Percentiles rank a stretch among this genome's conserved stretches.
Evolutionary conservation across 2,113 vertebrate species (phyloP).

Genomic region (Odocoileus virginianus): DNA sequence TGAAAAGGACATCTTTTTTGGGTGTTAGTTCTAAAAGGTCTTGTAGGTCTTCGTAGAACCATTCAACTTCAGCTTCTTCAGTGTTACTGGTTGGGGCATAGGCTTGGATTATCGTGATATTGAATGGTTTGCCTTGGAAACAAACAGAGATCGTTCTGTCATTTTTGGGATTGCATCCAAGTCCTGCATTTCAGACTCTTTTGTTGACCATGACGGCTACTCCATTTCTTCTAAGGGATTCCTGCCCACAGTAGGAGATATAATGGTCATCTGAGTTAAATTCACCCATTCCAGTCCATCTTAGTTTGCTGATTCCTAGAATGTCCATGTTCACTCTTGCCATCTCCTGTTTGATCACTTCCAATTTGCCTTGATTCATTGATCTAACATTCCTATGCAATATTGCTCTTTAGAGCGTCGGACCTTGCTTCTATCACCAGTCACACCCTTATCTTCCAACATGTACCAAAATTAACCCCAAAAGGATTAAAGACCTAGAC

Average conservation of each 20-base stretch:
- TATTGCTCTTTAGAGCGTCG: background rate
- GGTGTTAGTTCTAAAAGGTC: background rate
- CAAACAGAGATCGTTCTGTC: background rate
- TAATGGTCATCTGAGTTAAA: background rate
- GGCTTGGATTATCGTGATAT: background rate
- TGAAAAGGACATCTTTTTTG: background rate
- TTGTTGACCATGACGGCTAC: background rate
- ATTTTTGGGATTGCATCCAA: background rate
- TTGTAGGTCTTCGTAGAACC: background rate
- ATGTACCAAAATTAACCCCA: background rate
- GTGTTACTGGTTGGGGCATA: rapidly evolving
- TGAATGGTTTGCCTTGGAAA: background rate
- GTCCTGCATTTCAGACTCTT: background rate
- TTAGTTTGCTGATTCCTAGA: background rate
- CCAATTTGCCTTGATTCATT: background rate
- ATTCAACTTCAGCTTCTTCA: background rate
- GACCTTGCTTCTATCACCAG: background rate
- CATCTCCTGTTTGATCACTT: background rate
- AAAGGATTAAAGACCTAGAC: background rate
- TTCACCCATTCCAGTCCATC: background rate
- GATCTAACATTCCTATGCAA: background rate
- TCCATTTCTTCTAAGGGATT: background rate
- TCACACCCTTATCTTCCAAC: background rate
- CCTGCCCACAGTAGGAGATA: background rate
- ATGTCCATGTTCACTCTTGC: background rate